Evolutionary conservation across 2,888 invertebrate species (phyloP).

Genomic region (Synergus laeviventris): DNA sequence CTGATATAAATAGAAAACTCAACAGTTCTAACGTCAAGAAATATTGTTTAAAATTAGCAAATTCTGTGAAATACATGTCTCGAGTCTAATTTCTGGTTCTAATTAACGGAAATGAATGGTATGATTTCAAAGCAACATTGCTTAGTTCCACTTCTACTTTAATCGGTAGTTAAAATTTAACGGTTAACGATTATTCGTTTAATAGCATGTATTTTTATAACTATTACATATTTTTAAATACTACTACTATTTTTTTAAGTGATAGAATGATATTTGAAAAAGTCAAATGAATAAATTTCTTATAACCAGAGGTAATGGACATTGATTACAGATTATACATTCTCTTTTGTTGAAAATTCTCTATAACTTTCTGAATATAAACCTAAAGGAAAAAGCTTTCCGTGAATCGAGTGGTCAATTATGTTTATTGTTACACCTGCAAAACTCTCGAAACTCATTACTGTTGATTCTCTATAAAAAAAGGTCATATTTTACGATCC

Average conservation of each 20-base stretch:
- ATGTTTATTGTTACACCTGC: constrained; percentile 21
- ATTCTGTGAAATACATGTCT: not conserved
- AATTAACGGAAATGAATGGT: not conserved
- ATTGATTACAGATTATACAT: constrained; percentile 9
- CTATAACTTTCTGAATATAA: not conserved
- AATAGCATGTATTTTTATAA: not conserved
- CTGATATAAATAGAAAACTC: not conserved
- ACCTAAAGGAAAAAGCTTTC: not conserved
- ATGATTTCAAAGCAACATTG: not conserved
- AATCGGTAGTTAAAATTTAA: no score
- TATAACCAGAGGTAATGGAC: not conserved
- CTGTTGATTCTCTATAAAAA: constrained; percentile 2
- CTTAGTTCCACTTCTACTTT: no score
- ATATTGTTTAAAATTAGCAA: not conserved
- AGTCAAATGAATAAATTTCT: not conserved
- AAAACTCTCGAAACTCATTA: constrained; percentile 1
- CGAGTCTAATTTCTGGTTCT: not conserved
- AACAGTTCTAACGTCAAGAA: not conserved
- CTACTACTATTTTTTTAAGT: not conserved
- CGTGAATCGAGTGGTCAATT: constrained; percentile 16
- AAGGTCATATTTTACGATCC: not conserved
- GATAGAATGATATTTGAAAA: not conserved
- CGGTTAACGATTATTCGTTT: no score
- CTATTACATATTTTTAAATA: not conserved
- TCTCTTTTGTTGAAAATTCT: constrained; percentile 14